These are phyloP conservation scores for Aspidiotus destructor DNA, from an alignment of 2,888 invertebrate species.

Conservation along the genomic window DNA sequence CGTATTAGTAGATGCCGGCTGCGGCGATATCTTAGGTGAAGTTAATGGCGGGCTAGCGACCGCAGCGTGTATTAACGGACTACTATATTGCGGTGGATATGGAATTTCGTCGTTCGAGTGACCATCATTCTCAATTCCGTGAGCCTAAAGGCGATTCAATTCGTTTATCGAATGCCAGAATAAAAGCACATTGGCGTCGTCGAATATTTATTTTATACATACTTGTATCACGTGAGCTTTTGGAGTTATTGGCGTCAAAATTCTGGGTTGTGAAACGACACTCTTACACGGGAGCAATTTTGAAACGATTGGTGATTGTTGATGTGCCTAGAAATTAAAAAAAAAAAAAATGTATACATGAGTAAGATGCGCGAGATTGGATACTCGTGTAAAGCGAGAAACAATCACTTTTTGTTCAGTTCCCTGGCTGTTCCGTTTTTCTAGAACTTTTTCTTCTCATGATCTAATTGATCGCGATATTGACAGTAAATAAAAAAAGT, in stretches of 20 bases:
- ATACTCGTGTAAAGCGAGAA: too few relatives aligned
- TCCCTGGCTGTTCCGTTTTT: too few relatives aligned
- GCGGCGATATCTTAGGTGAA: constrained; percentile 38
- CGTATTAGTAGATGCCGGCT: constrained; percentile 15
- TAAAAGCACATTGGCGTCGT: not conserved
- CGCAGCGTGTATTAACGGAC: constrained; percentile 40
- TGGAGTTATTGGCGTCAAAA: constrained; percentile 40
- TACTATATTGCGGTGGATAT: constrained; percentile 37
- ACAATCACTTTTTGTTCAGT: too few relatives aligned
- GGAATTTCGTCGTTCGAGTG: constrained; percentile 28
- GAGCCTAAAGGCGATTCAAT: constrained; percentile 1
- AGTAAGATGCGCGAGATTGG: too few relatives aligned
- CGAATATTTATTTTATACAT: not conserved
- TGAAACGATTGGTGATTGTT: constrained; percentile 18
- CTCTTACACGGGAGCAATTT: constrained; percentile 42
- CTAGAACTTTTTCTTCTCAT: too few relatives aligned
- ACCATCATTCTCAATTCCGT: constrained; percentile 13
- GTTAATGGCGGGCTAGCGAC: constrained; percentile 51
- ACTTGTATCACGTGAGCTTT: constrained; percentile 38
- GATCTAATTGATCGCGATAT: too few relatives aligned
- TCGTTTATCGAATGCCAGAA: not conserved
- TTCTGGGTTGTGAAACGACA: constrained; percentile 23
- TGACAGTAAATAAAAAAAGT: too few relatives aligned
- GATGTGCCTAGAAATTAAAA: too few relatives aligned
- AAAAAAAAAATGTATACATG: too few relatives aligned